A percentile compares a stretch with the other conserved stretches of the same genome.
These are phyloP conservation scores for Silurus asotus DNA, from an alignment of 2,113 vertebrate genomes.

Conservation along the genomic window DNA sequence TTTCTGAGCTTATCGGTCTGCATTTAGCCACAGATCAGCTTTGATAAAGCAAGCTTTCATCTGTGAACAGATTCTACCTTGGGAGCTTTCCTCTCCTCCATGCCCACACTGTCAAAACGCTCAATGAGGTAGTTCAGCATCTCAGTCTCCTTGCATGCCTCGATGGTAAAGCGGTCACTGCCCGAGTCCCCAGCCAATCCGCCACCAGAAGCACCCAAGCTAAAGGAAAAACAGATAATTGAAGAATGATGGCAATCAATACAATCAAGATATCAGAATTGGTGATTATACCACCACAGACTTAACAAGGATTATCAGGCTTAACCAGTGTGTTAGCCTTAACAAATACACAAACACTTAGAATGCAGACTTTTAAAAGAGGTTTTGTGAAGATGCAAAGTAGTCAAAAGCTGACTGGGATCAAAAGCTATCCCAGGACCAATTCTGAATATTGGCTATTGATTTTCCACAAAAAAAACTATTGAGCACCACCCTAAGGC, in stretches of 20 bases:
- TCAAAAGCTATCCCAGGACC: too few relatives aligned
- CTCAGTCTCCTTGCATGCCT: constrained; percentile 95
- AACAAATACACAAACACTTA: not conserved
- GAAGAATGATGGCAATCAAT: constrained; percentile 18
- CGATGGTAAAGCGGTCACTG: constrained; percentile 95
- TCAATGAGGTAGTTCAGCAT: constrained; percentile 99
- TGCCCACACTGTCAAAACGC: constrained; percentile 98
- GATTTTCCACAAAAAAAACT: not conserved
- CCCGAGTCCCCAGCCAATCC: constrained; percentile 81
- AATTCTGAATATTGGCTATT: not conserved
- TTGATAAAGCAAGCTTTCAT: not conserved
- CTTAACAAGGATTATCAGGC: not conserved
- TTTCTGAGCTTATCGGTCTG: not conserved
- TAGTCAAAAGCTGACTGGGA: not conserved
- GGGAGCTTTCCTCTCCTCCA: constrained; percentile 98
- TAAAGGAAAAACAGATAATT: constrained; percentile 45
- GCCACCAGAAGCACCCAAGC: constrained; percentile 78
- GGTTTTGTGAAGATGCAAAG: not conserved
- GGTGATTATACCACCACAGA: not conserved
- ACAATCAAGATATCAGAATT: not conserved
- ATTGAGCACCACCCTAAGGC: not conserved
- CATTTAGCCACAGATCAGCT: not conserved
- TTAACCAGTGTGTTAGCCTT: not conserved
- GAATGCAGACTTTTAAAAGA: not conserved
- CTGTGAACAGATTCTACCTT: constrained; percentile 73